These are phyloP conservation scores for Orestias chungarensis DNA, from an alignment of 2,797 vertebrate species.

Conservation along the genomic window DNA sequence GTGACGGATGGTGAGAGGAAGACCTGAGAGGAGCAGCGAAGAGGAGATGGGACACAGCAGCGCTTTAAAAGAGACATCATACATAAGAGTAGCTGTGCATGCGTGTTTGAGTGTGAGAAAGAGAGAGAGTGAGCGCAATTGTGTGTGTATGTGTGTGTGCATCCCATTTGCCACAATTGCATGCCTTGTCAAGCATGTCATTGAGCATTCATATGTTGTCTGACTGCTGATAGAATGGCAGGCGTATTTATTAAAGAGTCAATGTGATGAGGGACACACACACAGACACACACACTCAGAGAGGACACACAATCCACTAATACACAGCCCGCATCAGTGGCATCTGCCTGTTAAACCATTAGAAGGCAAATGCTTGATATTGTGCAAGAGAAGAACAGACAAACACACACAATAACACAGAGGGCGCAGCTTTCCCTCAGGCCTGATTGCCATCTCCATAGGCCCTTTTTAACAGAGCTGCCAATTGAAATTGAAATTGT, in stretches of 20 bases:
- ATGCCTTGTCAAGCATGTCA: conserved; percentile 76
- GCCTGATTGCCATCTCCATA: conserved; percentile 79
- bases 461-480: conserved; percentile 71
- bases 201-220: conserved; percentile 74
- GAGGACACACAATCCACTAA: conserved; percentile 43
- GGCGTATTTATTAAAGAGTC: conserved; percentile 76
- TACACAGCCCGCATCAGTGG: conserved; percentile 64
- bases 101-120: conserved; percentile 1
- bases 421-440: conserved; percentile 59
- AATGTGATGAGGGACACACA: conserved; percentile 63
- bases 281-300: conserved; percentile 27
- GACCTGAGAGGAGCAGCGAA: conserved; percentile 30
- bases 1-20: conserved; percentile 35
- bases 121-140: conserved; percentile 12
- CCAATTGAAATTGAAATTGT: conserved; percentile 83
- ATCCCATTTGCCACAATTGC: conserved; percentile 60
- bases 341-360: conserved; percentile 75
- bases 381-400: conserved; percentile 48
- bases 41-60: conserved; percentile 48
- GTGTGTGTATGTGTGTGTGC: neutral
- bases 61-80: conserved; percentile 57
- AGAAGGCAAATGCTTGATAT: conserved; percentile 71
- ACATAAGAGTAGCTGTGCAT: conserved; percentile 22
- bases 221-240: conserved; percentile 71
- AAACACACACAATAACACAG: conserved; percentile 34